Evolutionary conservation across 2,888 invertebrate genomes (phyloP), one percentile per base, ranked within the genome.

Genomic region (Suillia variegata): DNA sequence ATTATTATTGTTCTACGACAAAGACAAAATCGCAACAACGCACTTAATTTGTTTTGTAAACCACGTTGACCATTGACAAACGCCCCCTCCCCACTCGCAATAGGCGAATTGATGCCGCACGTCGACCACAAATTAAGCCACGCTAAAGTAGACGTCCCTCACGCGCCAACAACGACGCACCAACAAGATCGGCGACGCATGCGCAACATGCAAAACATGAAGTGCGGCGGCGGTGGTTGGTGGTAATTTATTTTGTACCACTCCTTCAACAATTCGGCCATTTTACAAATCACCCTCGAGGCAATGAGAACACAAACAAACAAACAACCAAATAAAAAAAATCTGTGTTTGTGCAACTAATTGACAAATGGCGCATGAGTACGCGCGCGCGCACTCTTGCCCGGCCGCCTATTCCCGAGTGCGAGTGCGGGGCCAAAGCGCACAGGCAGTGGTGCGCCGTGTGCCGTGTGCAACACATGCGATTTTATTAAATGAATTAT

Each of bases 341-440:
- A 45, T 34, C 24, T 48, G 52, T 60, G 56, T 56, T 38, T 56
- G 48, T 53, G 49, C 50, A 56, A 20, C 56, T 53, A 60, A 56
- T 56, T 60, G 60, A 60, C 53, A 60, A 60, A 60, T 56, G 34
- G 56, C 56, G 22, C n/a, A n/a, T n/a, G n/a, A n/a, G n/a, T n/a
- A n/a, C n/a, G n/a, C n/a, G n/a, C n/a, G n/a, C n/a, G n/a, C n/a
- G n/a, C n/a, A n/a, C n/a, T n/a, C n/a, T n/a, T n/a, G n/a, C n/a
- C n/a, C n/a, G n/a, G n/a, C n/a, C n/a, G n/a, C n/a, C 38, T 4
- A 38, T 38, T 26, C 26, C 10, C 15, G 6, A 13, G n/a, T 13
- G n/a, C 13, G 6, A 38, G n/a, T 38, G 38, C 4, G 38, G n/a
- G 38, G 38, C 38, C 38, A 38, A 38, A n/a, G 31, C n/a, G 38